Conservation (phyloP, 2,797 vertebrate species). For the Rachycentron canadum region DNA sequence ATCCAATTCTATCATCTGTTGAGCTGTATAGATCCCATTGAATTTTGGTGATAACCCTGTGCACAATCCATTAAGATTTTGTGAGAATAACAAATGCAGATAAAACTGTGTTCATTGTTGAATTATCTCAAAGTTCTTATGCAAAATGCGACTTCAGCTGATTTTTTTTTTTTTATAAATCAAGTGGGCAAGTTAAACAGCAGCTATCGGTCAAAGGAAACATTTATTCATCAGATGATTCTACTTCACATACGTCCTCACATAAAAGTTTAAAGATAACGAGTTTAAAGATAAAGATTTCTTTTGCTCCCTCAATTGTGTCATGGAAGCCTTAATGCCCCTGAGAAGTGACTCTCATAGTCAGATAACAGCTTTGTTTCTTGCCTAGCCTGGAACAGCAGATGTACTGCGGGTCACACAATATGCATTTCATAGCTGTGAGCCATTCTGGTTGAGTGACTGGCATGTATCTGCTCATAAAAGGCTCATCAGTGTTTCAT, state of each 20-base stretch:
- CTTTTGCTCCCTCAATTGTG: slow-evolving; percentile 45
- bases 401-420: slow-evolving; percentile 60
- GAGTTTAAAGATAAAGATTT: slow-evolving; percentile 46
- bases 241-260: slow-evolving; percentile 43
- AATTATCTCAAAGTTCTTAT: slow-evolving; percentile 57
- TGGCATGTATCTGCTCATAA: slow-evolving; percentile 47
- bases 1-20: slow-evolving; percentile 43
- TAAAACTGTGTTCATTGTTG: slow-evolving; percentile 52
- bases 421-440: slow-evolving; percentile 64
- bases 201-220: slow-evolving; percentile 41
- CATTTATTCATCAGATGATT: slow-evolving; percentile 61
- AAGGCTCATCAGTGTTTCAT: slow-evolving; percentile 52
- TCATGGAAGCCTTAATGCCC: slow-evolving; percentile 52
- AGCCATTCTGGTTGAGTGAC: slow-evolving; percentile 38
- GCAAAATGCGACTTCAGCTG: slow-evolving; percentile 32
- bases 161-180: slow-evolving; percentile 42
- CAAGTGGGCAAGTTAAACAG: slow-evolving; percentile 48
- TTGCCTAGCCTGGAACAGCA: slow-evolving; percentile 53
- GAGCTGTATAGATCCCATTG: slow-evolving; percentile 20
- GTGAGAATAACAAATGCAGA: slow-evolving; percentile 51
- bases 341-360: slow-evolving; percentile 54
- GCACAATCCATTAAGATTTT: slow-evolving; percentile 52
- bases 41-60: slow-evolving; percentile 53
- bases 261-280: slow-evolving; percentile 41
- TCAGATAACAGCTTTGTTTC: slow-evolving; percentile 73